Conservation (phyloP, 2,113 vertebrate genomes). For the Butorides virescens region DNA sequence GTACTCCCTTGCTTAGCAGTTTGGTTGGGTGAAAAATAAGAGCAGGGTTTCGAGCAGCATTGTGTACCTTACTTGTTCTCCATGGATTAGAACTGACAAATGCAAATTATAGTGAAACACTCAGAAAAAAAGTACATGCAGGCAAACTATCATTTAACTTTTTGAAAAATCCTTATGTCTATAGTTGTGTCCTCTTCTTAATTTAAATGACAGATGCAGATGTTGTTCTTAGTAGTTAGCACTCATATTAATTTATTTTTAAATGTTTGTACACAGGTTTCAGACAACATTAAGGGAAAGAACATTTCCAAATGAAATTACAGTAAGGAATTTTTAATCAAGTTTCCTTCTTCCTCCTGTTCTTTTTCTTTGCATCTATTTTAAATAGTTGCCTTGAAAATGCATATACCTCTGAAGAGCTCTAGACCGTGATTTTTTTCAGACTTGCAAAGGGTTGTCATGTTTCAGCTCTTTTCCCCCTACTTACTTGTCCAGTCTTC, state of each 20-base stretch:
- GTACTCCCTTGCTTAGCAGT: background rate
- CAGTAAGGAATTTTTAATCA: background rate
- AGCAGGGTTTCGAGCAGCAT: background rate
- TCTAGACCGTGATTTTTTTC: background rate
- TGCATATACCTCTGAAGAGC: background rate
- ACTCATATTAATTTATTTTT: constrained; percentile 6
- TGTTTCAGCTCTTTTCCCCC: constrained; percentile 21
- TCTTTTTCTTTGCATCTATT: background rate
- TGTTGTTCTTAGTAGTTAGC: background rate
- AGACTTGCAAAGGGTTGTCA: constrained; percentile 33
- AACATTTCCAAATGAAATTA: constrained; percentile 17
- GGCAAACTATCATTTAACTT: background rate
- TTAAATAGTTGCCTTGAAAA: constrained; percentile 42
- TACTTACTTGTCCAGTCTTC: constrained; percentile 37
- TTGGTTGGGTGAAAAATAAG: background rate
- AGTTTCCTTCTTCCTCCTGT: background rate
- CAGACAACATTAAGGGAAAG: background rate
- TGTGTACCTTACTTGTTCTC: background rate
- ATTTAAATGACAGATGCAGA: constrained; percentile 50
- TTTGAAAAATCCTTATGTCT: constrained; percentile 6
- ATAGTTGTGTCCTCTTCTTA: background rate
- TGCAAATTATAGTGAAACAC: background rate
- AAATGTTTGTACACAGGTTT: constrained; percentile 11
- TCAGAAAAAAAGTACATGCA: background rate
- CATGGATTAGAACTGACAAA: background rate